A percentile compares a stretch with the other conserved stretches of the same genome.
These are phyloP conservation scores for Arctopsyche grandis DNA, from an alignment of 1,140 invertebrate genomes.

Conservation along the genomic window DNA sequence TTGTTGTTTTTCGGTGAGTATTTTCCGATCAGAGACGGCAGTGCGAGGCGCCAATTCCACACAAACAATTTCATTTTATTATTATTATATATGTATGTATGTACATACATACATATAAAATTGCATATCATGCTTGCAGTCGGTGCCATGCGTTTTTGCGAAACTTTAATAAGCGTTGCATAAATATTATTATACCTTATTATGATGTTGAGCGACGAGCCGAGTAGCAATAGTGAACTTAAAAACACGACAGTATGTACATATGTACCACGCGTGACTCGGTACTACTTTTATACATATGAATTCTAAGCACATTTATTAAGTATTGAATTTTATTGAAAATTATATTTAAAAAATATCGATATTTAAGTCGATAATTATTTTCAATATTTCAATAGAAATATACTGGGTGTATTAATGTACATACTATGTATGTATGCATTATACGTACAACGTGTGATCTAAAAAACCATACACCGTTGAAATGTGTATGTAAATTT, in stretches of 20 bases:
- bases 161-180: constrained; percentile 13
- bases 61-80: too few species aligned
- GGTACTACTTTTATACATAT: not conserved
- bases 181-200: constrained; percentile 14
- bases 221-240: not conserved
- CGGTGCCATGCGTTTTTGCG: not conserved
- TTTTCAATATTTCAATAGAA: too few species aligned
- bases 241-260: not conserved
- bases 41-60: too few species aligned
- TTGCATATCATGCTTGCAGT: not conserved
- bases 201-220: constrained; percentile 13
- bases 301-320: not conserved
- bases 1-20: too few species aligned
- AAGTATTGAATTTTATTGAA: not conserved
- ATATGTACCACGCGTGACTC: too few species aligned
- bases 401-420: too few species aligned
- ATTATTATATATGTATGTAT: too few species aligned
- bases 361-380: too few species aligned
- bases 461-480: not conserved
- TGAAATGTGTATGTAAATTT: not conserved
- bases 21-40: too few species aligned
- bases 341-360: too few species aligned
- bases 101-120: too few species aligned
- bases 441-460: not conserved
- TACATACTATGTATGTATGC: too few species aligned